Conservation (phyloP, 2,113 vertebrate genomes). For the Strix uralensis region DNA sequence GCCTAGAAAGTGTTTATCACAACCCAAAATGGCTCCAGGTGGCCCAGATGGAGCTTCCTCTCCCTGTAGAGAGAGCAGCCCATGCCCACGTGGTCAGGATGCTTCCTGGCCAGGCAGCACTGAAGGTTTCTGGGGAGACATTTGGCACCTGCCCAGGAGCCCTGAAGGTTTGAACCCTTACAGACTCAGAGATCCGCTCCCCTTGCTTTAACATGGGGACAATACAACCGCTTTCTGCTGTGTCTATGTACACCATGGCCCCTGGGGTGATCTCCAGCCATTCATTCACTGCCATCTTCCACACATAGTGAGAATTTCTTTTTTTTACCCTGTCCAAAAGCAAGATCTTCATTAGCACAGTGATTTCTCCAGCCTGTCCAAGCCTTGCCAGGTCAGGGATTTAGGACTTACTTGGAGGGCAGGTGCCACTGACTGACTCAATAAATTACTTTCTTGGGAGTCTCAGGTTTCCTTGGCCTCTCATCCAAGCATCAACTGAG, state of each 20-base stretch:
- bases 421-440: not conserved
- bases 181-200: not conserved
- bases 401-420: not conserved
- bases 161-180: not conserved
- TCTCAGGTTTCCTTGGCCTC: slow-evolving; percentile 15
- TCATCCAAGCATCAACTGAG: not conserved
- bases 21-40: not conserved
- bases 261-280: not conserved
- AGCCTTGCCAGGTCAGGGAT: not conserved
- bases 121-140: not conserved
- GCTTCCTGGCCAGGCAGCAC: not conserved
- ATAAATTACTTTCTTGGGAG: not conserved
- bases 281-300: not conserved
- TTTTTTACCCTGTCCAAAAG: not conserved
- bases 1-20: not conserved
- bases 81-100: fast-evolving
- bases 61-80: not conserved
- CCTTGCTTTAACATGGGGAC: not conserved
- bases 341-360: not conserved
- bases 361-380: not conserved
- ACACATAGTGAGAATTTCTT: not conserved
- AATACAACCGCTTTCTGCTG: not conserved
- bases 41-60: not conserved
- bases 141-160: not conserved
- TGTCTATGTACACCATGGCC: not conserved